phyloP scores from a whole-genome alignment of 1,140 invertebrate genomes.

The Brachionus plicatilis region DNA sequence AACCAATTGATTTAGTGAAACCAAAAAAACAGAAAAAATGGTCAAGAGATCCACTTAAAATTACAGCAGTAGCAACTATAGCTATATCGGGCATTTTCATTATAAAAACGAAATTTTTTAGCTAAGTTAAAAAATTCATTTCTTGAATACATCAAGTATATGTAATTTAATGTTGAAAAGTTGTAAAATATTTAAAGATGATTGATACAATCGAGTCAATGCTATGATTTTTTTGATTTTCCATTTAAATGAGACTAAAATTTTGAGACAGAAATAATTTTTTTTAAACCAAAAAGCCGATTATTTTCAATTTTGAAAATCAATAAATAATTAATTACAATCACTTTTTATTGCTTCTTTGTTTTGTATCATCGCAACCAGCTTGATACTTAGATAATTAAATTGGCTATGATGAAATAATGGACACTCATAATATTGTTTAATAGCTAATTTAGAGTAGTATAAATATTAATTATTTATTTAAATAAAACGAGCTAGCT shows the following conservation, averaged over 20 bases:
- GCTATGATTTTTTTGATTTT: background rate
- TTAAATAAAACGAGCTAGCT: no score
- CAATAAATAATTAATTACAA: background rate
- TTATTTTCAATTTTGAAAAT: background rate
- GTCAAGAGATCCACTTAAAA: conserved; percentile 7
- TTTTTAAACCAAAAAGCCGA: background rate
- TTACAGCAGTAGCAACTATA: background rate
- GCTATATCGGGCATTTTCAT: background rate
- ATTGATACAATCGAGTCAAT: background rate
- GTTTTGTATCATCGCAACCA: background rate
- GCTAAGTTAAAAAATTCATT: background rate
- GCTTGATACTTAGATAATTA: no score
- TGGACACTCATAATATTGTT: no score
- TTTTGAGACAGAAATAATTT: background rate
- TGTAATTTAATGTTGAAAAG: background rate
- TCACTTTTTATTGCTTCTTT: background rate
- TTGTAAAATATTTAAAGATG: background rate
- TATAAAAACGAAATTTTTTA: conserved; percentile 25
- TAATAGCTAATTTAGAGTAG: no score
- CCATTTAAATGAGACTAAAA: background rate
- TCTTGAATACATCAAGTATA: conserved; percentile 6
- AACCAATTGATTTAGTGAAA: conserved; percentile 15
- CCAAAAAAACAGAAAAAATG: background rate
- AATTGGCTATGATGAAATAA: no score
- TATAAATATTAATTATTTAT: no score